Evolutionary conservation across 2,888 invertebrate species (phyloP), one percentile per base, ranked within the genome.

Genomic region (Drosophila histrio): DNA sequence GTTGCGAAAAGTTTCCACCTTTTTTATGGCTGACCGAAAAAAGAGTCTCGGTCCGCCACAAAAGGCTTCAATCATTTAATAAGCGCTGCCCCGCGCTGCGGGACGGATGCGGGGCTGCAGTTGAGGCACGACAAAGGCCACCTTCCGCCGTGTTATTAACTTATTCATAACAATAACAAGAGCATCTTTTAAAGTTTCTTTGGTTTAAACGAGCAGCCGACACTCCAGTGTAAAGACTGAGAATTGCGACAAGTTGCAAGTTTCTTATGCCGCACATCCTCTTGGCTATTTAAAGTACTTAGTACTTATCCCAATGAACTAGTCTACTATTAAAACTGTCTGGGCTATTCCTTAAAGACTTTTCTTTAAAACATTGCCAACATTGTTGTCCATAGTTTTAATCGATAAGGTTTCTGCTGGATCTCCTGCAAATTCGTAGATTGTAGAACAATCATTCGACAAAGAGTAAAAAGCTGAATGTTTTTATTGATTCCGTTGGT

Each of bases 101-200:
- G 28, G 39, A 15, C 22, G 13, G n/a, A 21, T 22, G 50, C 34
- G 59, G 22, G 32, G 67, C 57, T n/a, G 5, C 59, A 38, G 68
- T 62, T 58, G 73, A 68, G 79, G 60, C 83, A 81, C 74, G 85
- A 79, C 91, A 91, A 90, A 90, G 89, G 85, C 87, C 80, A 85
- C 89, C 89, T 91, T 90, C 91, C 91, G 91, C 91, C 91, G 90
- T 91, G 87, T 91, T 91, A 91, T 91, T 91, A 91, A 91, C 91
- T 91, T 91, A 91, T 91, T 91, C 91, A 91, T 91, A 91, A 91
- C 90, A 86, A 87, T 89, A 89, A 89, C 87, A 82, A 89, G 85
- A 82, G 62, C 69, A 44, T 50, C 22, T 50, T 17, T 22, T 1
- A 24, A 5, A 24, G 15, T 11, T 8, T 22, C 36, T 22, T 11